Conservation (phyloP, 2,888 invertebrate species). For the Andrena flavipes region DNA sequence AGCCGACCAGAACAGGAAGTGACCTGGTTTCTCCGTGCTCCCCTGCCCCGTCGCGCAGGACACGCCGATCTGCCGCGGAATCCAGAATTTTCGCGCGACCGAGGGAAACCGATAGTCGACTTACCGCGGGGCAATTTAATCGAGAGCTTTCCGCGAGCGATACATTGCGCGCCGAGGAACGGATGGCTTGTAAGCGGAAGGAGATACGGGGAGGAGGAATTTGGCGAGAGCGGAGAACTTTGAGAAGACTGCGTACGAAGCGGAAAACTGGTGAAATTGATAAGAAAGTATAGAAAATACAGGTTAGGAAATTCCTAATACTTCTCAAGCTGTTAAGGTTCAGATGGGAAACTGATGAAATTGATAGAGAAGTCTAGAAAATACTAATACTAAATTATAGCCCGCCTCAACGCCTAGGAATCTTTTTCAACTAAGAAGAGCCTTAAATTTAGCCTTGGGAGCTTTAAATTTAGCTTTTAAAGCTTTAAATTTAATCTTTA, state of each 20-base stretch:
- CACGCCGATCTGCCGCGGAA: background rate
- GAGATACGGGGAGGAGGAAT: background rate
- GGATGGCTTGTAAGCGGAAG: too few relatives aligned
- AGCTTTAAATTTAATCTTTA: too few relatives aligned
- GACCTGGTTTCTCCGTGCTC: constrained; percentile 68
- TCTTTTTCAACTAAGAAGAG: too few relatives aligned
- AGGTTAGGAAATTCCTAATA: background rate
- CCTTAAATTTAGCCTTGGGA: too few relatives aligned
- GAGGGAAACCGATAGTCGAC: background rate
- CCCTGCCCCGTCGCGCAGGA: constrained; percentile 4
- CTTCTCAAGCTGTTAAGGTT: rapidly evolving
- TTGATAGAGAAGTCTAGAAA: background rate
- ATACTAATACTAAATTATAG: background rate
- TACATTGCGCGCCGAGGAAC: background rate
- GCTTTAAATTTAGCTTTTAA: too few relatives aligned
- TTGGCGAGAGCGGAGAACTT: too few relatives aligned
- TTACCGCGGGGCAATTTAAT: background rate
- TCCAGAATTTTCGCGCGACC: background rate
- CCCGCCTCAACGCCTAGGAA: too few relatives aligned
- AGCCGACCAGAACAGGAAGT: constrained; percentile 64
- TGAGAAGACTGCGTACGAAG: too few relatives aligned
- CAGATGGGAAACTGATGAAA: background rate
- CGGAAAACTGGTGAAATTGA: background rate
- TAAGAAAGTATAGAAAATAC: background rate
- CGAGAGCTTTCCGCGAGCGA: too few relatives aligned